Conservation (phyloP, 2,888 invertebrate genomes). For the Himalopsyche anomala region DNA sequence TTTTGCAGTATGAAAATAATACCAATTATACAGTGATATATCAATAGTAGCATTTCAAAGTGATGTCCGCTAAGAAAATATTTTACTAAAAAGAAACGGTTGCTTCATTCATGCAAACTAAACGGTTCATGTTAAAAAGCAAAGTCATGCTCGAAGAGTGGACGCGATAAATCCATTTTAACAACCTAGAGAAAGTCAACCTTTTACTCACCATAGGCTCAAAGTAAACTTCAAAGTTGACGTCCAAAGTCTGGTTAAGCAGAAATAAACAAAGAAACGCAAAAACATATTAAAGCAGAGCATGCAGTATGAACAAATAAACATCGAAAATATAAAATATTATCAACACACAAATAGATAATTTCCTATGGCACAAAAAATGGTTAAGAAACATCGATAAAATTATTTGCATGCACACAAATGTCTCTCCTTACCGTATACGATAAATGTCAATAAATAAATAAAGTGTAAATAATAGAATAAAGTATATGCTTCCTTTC, state of each 20-base stretch:
- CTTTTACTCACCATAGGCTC: constrained; percentile 73
- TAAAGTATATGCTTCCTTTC: too few species aligned
- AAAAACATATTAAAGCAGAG: constrained; percentile 61
- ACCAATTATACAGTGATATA: too few species aligned
- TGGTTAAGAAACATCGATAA: neutral
- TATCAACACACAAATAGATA: neutral
- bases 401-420: constrained; percentile 15
- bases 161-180: neutral
- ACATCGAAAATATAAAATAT: constrained; percentile 41
- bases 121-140: neutral
- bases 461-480: too few species aligned
- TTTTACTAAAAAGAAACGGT: too few species aligned
- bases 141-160: neutral
- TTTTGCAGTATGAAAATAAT: too few species aligned
- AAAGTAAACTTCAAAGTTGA: constrained; percentile 72
- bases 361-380: neutral
- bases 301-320: constrained; percentile 60
- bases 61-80: too few species aligned
- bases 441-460: neutral
- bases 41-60: too few species aligned
- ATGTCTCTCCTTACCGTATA: neutral
- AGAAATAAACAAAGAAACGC: constrained; percentile 60
- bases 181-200: constrained; percentile 2
- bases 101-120: neutral
- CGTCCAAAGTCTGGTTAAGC: constrained; percentile 68